Evolutionary conservation across 1,140 invertebrate genomes (phyloP).

Genomic region (Cydia fagiglandana): DNA sequence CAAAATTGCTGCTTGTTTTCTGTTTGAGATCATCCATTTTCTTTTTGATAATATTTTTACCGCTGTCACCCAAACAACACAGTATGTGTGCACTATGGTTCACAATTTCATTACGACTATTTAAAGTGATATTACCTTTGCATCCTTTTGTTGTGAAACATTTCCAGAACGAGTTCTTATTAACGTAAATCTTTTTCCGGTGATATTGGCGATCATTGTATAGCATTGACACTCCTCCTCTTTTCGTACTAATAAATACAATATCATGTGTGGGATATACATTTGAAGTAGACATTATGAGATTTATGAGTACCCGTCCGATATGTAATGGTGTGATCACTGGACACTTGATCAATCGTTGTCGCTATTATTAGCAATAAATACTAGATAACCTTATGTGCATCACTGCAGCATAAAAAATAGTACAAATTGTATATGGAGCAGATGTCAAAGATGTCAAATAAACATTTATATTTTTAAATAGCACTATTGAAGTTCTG

Average conservation of each 20-base stretch:
- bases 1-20: no score
- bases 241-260: slow-evolving; percentile 16
- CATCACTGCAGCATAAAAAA: no score
- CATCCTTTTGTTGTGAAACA: slow-evolving; percentile 9
- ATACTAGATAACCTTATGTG: slow-evolving; percentile 14
- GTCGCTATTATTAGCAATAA: background rate
- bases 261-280: background rate
- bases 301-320: background rate
- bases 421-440: no score
- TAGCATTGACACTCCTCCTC: background rate
- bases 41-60: background rate
- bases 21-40: no score
- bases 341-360: background rate
- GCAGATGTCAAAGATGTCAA: no score
- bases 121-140: background rate
- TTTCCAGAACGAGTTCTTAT: slow-evolving; percentile 22
- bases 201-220: slow-evolving; percentile 18
- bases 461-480: no score
- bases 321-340: background rate
- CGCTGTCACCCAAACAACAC: background rate
- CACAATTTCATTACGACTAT: background rate
- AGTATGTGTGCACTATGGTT: background rate
- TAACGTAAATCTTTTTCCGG: slow-evolving; percentile 20
- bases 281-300: slow-evolving; percentile 22
- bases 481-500: no score